Conservation (phyloP, 2,888 invertebrate species). For the Erebia palarica region DNA sequence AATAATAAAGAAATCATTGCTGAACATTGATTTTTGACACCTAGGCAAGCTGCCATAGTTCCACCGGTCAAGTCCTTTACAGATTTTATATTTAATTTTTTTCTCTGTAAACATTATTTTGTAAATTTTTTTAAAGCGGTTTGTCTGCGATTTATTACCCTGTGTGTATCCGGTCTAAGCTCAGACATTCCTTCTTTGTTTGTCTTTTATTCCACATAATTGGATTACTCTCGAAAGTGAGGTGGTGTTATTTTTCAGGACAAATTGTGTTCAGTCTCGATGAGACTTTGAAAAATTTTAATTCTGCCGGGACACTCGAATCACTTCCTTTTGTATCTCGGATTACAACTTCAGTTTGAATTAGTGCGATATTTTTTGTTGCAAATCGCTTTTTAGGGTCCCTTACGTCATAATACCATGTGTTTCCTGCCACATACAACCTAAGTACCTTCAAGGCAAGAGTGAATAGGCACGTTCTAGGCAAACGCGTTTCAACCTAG, state of each 20-base stretch:
- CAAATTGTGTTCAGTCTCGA: slow-evolving; percentile 46
- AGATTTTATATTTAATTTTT: neutral
- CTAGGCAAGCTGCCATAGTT: too few species aligned
- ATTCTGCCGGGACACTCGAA: slow-evolving; percentile 41
- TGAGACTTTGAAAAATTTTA: slow-evolving; percentile 47
- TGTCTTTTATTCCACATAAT: slow-evolving; percentile 43
- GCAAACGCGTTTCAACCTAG: too few species aligned
- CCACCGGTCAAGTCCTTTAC: too few species aligned
- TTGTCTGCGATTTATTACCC: neutral
- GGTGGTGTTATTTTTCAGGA: slow-evolving; percentile 45
- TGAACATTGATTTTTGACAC: too few species aligned
- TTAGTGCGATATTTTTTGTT: slow-evolving; percentile 38
- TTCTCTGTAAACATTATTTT: neutral
- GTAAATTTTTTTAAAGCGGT: neutral
- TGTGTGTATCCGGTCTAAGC: slow-evolving; percentile 12
- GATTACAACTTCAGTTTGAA: slow-evolving; percentile 35
- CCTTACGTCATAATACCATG: neutral
- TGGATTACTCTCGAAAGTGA: slow-evolving; percentile 46
- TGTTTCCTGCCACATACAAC: too few species aligned
- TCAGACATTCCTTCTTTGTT: slow-evolving; percentile 38
- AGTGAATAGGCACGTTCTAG: too few species aligned
- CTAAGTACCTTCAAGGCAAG: too few species aligned
- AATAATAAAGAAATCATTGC: too few species aligned
- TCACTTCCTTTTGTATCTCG: slow-evolving; percentile 37
- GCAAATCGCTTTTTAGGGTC: slow-evolving; percentile 25